These are phyloP conservation scores for Mustelus asterias DNA, from an alignment of 2,113 vertebrate genomes.

Conservation along the genomic window DNA sequence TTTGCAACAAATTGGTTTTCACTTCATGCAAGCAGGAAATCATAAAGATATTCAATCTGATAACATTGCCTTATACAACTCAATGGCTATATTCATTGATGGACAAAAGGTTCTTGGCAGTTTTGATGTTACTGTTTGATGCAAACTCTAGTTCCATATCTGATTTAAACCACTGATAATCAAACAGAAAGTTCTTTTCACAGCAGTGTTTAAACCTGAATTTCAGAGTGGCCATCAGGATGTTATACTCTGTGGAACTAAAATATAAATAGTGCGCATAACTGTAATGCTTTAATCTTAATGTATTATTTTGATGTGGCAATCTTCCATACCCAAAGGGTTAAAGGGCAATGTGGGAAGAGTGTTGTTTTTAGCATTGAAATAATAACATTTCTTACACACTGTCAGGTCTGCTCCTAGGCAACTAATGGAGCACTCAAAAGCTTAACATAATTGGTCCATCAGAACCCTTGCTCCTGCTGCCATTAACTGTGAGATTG, in stretches of 20 bases:
- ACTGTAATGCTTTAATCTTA: neutral
- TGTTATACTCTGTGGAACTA: neutral
- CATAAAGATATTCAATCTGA: neutral
- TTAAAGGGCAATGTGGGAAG: neutral
- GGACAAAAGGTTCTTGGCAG: neutral
- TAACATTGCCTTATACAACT: too few species aligned
- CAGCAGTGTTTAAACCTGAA: neutral
- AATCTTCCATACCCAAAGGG: neutral
- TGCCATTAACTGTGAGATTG: neutral
- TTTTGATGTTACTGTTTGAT: neutral
- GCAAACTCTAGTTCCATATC: neutral
- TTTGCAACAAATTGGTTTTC: neutral
- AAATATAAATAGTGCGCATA: neutral
- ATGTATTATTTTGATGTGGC: neutral
- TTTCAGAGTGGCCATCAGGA: neutral
- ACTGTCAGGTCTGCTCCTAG: neutral
- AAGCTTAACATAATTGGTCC: constrained; percentile 21
- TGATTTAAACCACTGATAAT: neutral
- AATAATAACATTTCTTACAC: neutral
- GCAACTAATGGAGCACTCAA: constrained; percentile 22
- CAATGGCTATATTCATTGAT: neutral
- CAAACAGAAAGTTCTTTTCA: neutral
- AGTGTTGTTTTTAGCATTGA: neutral
- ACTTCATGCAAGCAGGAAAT: neutral
- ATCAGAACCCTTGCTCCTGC: neutral